Conservation (phyloP, 1,140 invertebrate species). For the Matsumurasca onukii region DNA sequence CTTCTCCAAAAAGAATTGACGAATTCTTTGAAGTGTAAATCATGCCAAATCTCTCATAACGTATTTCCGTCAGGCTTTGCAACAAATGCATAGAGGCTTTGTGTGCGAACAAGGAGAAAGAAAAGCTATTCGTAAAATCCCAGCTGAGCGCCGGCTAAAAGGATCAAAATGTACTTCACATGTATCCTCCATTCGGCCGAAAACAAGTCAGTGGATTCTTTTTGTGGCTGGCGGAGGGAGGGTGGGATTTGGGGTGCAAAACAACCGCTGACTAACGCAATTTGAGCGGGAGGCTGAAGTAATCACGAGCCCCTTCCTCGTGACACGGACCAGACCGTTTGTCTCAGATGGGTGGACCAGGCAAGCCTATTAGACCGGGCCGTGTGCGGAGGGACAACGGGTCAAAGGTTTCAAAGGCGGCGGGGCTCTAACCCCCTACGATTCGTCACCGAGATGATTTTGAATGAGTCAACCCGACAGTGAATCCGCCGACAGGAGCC, state of each 20-base stretch:
- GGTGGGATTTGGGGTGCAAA: slow-evolving; percentile 1
- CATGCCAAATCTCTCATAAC: too few species aligned
- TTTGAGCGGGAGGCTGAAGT: neutral
- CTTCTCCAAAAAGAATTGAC: too few species aligned
- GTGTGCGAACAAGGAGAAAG: too few species aligned
- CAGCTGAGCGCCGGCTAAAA: slow-evolving; percentile 10
- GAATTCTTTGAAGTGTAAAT: too few species aligned
- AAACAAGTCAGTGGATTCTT: slow-evolving; percentile 10
- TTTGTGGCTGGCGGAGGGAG: neutral
- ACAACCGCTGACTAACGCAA: slow-evolving; percentile 8
- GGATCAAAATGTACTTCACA: slow-evolving; percentile 18
- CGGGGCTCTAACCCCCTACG: neutral
- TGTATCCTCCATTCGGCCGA: neutral
- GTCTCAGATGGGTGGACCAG: neutral
- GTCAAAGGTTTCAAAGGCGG: slow-evolving; percentile 11
- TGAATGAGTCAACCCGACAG: slow-evolving; percentile 14
- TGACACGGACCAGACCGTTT: neutral
- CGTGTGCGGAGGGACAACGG: neutral
- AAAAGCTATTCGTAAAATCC: slow-evolving; percentile 23
- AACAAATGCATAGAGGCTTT: too few species aligned
- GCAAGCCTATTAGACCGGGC: slow-evolving; percentile 3
- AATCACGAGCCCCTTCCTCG: neutral
- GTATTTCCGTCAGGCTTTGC: too few species aligned
- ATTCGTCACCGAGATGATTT: slow-evolving; percentile 7
- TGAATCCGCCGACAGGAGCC: too few species aligned